Evolutionary conservation across 2,113 vertebrate genomes (phyloP), one percentile per base, ranked within the genome.

Genomic region (Tetrao urogallus): DNA sequence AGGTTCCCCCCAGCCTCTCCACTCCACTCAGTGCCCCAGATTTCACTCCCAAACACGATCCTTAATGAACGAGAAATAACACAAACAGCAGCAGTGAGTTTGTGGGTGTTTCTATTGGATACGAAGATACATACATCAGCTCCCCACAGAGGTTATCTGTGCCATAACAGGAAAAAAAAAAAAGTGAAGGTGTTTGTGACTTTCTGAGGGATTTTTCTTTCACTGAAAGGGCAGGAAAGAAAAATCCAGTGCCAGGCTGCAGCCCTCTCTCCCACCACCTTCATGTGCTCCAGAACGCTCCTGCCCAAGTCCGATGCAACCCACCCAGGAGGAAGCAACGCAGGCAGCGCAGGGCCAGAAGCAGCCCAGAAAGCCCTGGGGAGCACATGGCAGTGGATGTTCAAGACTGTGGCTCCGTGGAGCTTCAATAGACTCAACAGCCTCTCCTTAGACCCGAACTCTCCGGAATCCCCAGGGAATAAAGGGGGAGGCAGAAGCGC

Each of bases 11-110:
- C 69, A 1, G 45, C 3, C 25, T 4, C 64, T 48, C 28, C 3
- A 0, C 20, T 65, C 45, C 63, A 3, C 63, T 40, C 71, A 7
- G n/a, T 1, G 1, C 19, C 74, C 82, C 52, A 6, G 6, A 64
- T 22, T 16, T 56, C 43, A 0, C 6, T 48, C 25, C 50, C n/a
- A 8, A 25, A 3, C 0, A 0, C 0, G 21, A 13, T 36, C 25
- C 61, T 1, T 1, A 13, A 66, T 1, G 8, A 57, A 67, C 0
- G 6, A 86, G 65, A 34, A 10, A 61, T 8, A 8, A 2, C 28
- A 15, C 45, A 79, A 36, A 63, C 36, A 2, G 82, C 32, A 3
- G 50, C 67, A 28, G 30, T 4, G 10, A 64, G 63, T 79, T 11
- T 13, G 80, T 70, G 69, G 48, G 65, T 11, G 11, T 77, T 88